Evolutionary conservation across 1,140 invertebrate species (phyloP), one percentile per base, ranked within the genome.

Genomic region (Condylostylus longicornis): DNA sequence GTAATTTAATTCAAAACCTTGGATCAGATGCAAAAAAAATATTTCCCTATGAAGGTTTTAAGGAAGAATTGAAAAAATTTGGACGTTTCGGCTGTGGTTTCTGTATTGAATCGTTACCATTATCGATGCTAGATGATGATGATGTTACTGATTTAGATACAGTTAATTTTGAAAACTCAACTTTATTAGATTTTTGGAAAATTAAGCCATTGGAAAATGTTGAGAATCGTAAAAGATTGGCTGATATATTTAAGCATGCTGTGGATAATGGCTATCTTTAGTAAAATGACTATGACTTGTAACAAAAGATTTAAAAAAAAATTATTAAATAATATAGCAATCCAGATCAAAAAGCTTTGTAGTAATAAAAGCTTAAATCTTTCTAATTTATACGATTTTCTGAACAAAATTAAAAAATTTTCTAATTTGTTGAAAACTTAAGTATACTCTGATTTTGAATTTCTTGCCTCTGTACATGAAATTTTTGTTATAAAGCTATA

Each of bases 161-260:
- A 34, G 66, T 74, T 44, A 63, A 63, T 5, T 58, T 61, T 14
- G 57, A 68, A 44, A 56, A 64, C 23, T 44, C 61, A 3, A 62
- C 69, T 20, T 64, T 72, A 9, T 61, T 64, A 4, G 62, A 69
- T 40, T 51, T 72, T 18, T 72, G 67, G 68, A 58, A 53, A 23
- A 41, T 72, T 0, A 55, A 49, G n/a, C 67, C 66, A 2, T 65
- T 72, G 25, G 64, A 67, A 42, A 62, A 63, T 4, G 58, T 67
- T 35, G 59, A 56, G 10, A 71, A 69, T 15, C 62, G 69, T 27
- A 54, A 61, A 25, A 61, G 74, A 33, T 54, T 76, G 38, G 71
- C 72, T 0, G 64, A 73, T 40, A 65, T 74, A 13, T 61, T 77
- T n/a, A 65, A 72, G 21, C 70, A 77, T 49, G 73, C 70, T 38